Percentiles rank a stretch among this genome's conserved stretches.
These are phyloP conservation scores for Erythrocercus mccallii DNA, from an alignment of 2,113 vertebrate species.

Conservation along the genomic window DNA sequence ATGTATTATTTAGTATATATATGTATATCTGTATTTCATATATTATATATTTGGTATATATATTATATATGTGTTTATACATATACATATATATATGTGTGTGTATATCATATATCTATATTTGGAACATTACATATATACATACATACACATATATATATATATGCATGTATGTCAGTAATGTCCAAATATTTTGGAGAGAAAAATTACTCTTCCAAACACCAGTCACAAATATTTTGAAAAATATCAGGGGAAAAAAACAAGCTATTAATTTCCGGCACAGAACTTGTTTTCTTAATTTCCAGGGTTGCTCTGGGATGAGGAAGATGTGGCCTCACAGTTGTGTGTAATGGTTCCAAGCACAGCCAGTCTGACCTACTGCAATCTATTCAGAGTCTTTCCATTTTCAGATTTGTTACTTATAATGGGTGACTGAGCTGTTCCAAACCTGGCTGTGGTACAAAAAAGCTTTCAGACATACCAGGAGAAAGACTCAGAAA, in stretches of 20 bases:
- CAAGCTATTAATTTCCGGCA: neutral
- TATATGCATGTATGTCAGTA: too few species aligned
- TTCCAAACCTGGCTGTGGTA: conserved; percentile 22
- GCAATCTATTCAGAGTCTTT: neutral
- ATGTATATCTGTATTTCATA: too few species aligned
- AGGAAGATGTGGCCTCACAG: neutral
- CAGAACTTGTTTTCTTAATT: neutral
- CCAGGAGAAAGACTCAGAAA: neutral
- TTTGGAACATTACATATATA: too few species aligned
- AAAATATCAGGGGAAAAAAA: neutral
- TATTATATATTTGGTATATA: too few species aligned
- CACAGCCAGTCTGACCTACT: neutral
- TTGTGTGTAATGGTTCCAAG: neutral
- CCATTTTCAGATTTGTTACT: neutral
- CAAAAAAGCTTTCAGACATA: conserved; percentile 57
- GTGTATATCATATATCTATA: too few species aligned
- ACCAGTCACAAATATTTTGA: neutral
- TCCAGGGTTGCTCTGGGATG: neutral
- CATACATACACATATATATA: too few species aligned
- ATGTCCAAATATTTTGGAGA: too few species aligned
- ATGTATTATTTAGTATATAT: too few species aligned
- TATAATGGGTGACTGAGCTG: neutral
- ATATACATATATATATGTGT: too few species aligned
- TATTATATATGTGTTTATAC: too few species aligned
- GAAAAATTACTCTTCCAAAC: neutral